Base-by-base conservation (phyloP, 1,140 invertebrate species). In the Tetraneura akinire region DNA sequence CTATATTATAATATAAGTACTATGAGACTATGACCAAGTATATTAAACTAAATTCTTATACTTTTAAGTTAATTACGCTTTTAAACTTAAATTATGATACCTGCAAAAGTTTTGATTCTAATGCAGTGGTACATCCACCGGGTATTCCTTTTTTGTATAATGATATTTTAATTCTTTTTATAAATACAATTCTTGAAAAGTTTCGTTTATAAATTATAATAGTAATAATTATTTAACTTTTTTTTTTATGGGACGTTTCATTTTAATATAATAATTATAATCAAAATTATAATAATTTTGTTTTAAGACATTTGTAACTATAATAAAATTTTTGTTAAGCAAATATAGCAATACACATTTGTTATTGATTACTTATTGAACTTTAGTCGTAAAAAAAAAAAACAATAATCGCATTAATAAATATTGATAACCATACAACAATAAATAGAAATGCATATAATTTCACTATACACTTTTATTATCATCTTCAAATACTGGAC, bases 71-170 rank as follows among this genome's bases (percentile, higher is more conserved):
- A 26, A 23, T 68, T 68, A 68, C 11, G 45, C 23, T 45, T 68
- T 68, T 68, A 23, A 68, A 26, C 66, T 47, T 68, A 68, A 68
- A 68, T 68, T 68, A 68, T 68, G 42, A 68, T 26, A 45, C 42
- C 42, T 45, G 21, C 1, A 16, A 68, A 68, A 68, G 66, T 68
- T 68, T 68, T 47, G 37, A 47, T 68, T 66, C 37, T 66, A 37
- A 64, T 37, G 8, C 32, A n/a, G n/a, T n/a, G n/a, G n/a, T n/a
- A 64, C 2, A 64, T 42, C 45, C 32, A 42, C 32, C 1, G 2
- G 18, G 45, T 66, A 66, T 42, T 45, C 45, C 14, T 16, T 62
- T 5, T 18, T 26, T 62, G 16, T 29, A 18, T 18, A 62, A 62
- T 29, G 26, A 32, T 62, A 8, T 62, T 62, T 62, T 29, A 26